Evolutionary conservation across 2,113 vertebrate genomes (phyloP).

Genomic region (Talpa occidentalis): DNA sequence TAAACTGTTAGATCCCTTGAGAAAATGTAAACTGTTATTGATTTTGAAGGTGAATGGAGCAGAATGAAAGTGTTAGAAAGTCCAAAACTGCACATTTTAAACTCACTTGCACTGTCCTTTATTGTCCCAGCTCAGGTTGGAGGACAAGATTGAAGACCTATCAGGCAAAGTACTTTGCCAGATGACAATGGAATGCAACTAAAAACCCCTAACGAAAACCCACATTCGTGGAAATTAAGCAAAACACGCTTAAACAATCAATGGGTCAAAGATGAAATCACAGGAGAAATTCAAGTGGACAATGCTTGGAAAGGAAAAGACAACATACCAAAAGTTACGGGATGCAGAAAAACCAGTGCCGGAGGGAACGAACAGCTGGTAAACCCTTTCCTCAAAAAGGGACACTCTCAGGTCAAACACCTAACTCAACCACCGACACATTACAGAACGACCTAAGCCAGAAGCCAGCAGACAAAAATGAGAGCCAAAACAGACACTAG

Average conservation of each 20-base stretch:
- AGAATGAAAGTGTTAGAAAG: too few relatives aligned
- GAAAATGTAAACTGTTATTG: background rate
- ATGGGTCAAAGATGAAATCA: too few relatives aligned
- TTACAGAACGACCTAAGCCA: background rate
- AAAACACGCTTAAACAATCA: background rate
- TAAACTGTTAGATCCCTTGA: background rate
- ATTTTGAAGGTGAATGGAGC: too few relatives aligned
- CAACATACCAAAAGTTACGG: background rate
- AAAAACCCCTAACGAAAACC: background rate
- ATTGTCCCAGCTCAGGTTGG: background rate
- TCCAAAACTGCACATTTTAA: too few relatives aligned
- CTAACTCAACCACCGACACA: background rate
- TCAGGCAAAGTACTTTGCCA: background rate
- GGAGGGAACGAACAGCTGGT: background rate
- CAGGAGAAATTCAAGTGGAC: too few relatives aligned
- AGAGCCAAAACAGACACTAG: background rate
- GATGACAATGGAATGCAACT: background rate
- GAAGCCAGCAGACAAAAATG: background rate
- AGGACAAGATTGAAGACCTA: background rate
- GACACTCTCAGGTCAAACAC: background rate
- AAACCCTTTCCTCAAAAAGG: background rate
- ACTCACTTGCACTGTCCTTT: background rate
- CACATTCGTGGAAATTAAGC: constrained; percentile 5
- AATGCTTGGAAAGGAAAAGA: too few relatives aligned
- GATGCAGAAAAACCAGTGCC: background rate